phyloP scores from a whole-genome alignment of 2,797 vertebrate genomes.

The Poliocrania exsul region DNA sequence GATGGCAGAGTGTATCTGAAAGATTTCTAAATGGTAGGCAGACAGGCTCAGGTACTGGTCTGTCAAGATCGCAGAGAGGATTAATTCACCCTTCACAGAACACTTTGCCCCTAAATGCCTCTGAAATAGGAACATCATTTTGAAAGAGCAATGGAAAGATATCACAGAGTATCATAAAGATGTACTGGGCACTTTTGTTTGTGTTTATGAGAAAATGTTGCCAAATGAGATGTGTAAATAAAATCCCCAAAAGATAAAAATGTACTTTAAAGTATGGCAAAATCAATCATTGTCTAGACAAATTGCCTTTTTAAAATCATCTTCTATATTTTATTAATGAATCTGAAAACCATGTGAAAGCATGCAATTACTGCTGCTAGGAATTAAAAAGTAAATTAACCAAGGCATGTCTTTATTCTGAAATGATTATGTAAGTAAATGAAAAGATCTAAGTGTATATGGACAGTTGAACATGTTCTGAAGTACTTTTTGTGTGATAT shows the following conservation, averaged over 20 bases:
- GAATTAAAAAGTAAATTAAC: neutral
- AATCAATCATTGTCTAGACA: neutral
- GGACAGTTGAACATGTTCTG: neutral
- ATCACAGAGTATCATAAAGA: neutral
- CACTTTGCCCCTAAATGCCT: conserved; percentile 59
- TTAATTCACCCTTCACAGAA: conserved; percentile 58
- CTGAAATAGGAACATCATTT: conserved; percentile 81
- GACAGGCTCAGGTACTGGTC: conserved; percentile 35
- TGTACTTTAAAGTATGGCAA: conserved; percentile 27
- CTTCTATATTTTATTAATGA: neutral
- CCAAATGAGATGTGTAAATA: neutral
- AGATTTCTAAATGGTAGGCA: conserved; percentile 64
- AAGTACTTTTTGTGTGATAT: neutral
- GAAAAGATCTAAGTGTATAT: neutral
- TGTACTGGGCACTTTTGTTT: neutral
- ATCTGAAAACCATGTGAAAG: neutral
- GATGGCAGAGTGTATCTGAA: conserved; percentile 52
- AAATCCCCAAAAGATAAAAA: neutral
- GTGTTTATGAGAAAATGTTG: conserved; percentile 13
- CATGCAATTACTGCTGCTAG: neutral
- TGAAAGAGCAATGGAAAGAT: conserved; percentile 41
- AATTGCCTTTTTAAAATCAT: neutral
- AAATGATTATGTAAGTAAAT: neutral
- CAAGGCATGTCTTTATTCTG: neutral
- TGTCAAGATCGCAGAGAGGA: conserved; percentile 22